Conservation (phyloP, 2,113 vertebrate species). For the Panthera uncia region DNA sequence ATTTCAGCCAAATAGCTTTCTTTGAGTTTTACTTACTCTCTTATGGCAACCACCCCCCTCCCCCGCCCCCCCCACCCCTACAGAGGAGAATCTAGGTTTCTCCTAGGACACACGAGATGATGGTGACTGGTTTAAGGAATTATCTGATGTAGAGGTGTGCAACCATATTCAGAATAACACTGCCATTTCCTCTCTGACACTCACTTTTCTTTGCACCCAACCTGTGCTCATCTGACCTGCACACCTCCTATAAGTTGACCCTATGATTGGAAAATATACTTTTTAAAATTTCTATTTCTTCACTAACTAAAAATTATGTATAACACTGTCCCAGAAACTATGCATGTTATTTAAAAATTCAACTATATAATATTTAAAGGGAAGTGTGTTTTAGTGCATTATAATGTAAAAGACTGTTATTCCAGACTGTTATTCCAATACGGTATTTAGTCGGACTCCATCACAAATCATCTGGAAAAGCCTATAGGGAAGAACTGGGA, state of each 20-base stretch:
- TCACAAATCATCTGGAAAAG: constrained; percentile 45
- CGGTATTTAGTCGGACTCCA: constrained; percentile 15
- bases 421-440: not conserved
- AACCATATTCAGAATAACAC: not conserved
- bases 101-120: not conserved
- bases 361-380: not conserved
- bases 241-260: not conserved
- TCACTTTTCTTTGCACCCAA: not conserved
- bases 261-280: not conserved
- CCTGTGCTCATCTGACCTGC: not conserved
- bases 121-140: not conserved
- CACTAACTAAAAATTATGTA: not conserved
- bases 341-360: not conserved
- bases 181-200: not conserved
- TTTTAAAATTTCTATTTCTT: not conserved
- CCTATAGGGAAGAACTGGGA: not conserved
- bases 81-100: not conserved
- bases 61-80: too few species aligned
- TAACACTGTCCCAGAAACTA: not conserved
- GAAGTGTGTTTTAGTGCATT: not conserved
- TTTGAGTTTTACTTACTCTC: not conserved
- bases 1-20: not conserved
- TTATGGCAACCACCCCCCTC: not conserved
- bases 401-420: not conserved
- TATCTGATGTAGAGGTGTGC: not conserved